Evolutionary conservation across 2,888 invertebrate species (phyloP), one percentile per base, ranked within the genome.

Genomic region (Calameuta idolon): DNA sequence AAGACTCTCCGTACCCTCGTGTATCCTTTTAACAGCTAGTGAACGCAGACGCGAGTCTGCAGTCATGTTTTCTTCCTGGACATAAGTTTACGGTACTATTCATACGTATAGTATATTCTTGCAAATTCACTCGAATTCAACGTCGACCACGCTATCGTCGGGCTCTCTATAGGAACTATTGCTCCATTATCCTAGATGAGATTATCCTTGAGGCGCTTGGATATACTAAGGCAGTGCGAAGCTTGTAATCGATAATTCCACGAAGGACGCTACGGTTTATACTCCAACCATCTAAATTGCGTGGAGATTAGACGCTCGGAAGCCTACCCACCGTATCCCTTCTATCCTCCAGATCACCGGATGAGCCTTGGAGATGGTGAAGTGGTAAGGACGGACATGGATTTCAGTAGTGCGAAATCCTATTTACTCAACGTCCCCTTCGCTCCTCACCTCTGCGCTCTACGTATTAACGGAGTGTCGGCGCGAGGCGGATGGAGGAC

Each of bases 261-360:
- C 23, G 55, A 55, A 55, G 55, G 55, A 23, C 55, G 23, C 9
- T 55, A 55, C 55, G 55, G 55, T 55, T 55, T 55, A 23, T 55
- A 55, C 55, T 55, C 23, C 15, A 9, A 87, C 85, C 83, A 85
- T 84, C 87, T 87, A 89, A 90, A 90, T 88, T 89, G 88, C 86
- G 87, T 85, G 85, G 88, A 88, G 87, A 88, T 88, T 88, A 88
- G 87, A 83, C 83, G 84, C 83, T 84, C 85, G 87, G 85, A 83
- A 85, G 79, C 85, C 84, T 83, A 83, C 83, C 80, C 79, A 84
- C 81, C 82, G 83, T 74, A 74, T 34, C 74, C 35, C 34, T 34
- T 23, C 31, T 15, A 71, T 71, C 71, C 71, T 71, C 12, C 74
- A 35, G 74, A 74, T 74, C 35, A n/a, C 30, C 74, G 34, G 74